Base-by-base conservation (phyloP, 2,113 vertebrate species). In the Motacilla tschutschensis region DNA sequence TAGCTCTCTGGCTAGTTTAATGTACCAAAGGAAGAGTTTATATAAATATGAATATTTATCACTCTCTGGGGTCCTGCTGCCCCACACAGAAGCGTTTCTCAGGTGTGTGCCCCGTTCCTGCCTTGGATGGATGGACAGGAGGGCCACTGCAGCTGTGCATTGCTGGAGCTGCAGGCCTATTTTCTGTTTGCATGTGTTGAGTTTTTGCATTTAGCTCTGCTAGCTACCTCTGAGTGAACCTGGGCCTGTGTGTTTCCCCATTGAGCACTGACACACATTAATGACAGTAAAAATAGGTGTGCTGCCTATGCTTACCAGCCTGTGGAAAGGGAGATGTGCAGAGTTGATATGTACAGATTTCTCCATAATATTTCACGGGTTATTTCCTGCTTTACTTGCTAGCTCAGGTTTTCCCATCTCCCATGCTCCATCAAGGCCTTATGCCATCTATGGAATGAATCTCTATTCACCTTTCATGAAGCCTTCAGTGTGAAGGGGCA, bases 341-440 rank as follows among this genome's bases (percentile, higher is more conserved):
- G 74, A 35, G 21, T 15, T 35, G 48, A 29, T 63, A 21, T 17
- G 18, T n/a, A 53, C 31, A 36, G 44, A 60, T 83, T 70, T 74
- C n/a, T 74, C 75, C 0, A 0, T 38, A 48, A n/a, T 59, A 33
- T 26, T 63, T 81, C 44, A 64, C 0, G 14, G 40, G 47, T 84
- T 84, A 55, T 87, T 90, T 90, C 60, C 82, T 87, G 48, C 87
- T 83, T 82, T 70, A 22, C 51, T 73, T 58, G 40, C 60, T 51
- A 28, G 26, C 22, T 83, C 58, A 46, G 76, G 65, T 74, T 66
- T 90, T 76, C 43, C 44, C 41, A 1, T 46, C 19, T 88, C 24
- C 43, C 0, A 0, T 63, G 40, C 47, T 85, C 55, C 33, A 16
- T 33, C 63, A 36, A 6, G 47, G 78, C 47, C 22, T 63, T 5